Evolutionary conservation across 2,888 invertebrate genomes (phyloP).

Genomic region (Eurytoma adleriae): DNA sequence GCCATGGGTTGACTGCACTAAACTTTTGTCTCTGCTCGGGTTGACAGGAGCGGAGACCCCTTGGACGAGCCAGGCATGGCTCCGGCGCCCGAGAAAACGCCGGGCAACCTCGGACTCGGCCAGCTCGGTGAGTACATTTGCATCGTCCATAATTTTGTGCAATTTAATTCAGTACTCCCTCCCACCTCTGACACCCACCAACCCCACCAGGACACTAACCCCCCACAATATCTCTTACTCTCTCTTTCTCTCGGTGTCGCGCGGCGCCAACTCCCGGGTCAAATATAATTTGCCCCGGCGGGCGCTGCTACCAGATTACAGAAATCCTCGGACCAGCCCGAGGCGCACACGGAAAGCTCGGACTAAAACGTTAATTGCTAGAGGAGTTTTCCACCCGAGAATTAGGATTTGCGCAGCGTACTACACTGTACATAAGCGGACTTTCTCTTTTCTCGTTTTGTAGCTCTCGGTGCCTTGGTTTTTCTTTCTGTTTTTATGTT

Average conservation of each 20-base stretch:
- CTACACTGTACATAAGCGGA: slow-evolving; percentile 2
- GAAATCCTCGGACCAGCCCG: neutral
- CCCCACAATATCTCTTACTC: too few relatives aligned
- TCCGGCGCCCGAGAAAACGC: slow-evolving; percentile 69
- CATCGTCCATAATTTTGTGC: slow-evolving; percentile 39
- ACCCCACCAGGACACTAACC: neutral
- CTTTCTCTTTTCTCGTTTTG: neutral
- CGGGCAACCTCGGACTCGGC: slow-evolving; percentile 79
- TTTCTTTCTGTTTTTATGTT: neutral
- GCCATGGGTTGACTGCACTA: neutral
- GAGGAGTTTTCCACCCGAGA: slow-evolving; percentile 17
- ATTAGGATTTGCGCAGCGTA: slow-evolving; percentile 21
- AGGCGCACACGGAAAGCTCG: neutral
- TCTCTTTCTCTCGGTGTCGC: neutral
- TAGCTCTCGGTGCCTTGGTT: neutral
- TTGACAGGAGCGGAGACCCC: slow-evolving; percentile 79
- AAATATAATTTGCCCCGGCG: slow-evolving; percentile 16
- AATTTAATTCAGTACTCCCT: slow-evolving; percentile 18
- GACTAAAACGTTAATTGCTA: slow-evolving; percentile 40
- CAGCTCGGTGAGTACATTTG: slow-evolving; percentile 76
- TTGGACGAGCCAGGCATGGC: slow-evolving; percentile 80
- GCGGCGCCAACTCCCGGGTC: neutral
- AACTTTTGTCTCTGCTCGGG: neutral
- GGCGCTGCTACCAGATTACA: neutral
- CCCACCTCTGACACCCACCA: neutral